Evolutionary conservation across 2,113 vertebrate species (phyloP).

Genomic region (Zosterops pallidus): DNA sequence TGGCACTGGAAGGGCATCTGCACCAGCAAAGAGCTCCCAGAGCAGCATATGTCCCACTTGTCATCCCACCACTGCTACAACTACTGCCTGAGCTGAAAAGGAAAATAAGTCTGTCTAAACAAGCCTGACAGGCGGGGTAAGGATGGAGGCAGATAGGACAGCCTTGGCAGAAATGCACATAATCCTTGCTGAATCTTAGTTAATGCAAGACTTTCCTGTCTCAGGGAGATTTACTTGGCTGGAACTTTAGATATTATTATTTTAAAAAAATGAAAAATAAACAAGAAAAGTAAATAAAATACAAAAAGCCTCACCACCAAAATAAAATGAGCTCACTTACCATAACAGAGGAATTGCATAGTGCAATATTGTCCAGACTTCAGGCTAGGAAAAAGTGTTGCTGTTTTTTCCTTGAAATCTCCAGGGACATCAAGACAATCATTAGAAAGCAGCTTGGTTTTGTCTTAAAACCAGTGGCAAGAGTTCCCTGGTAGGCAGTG

Average conservation of each 20-base stretch:
- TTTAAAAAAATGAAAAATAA: background rate
- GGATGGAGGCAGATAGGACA: background rate
- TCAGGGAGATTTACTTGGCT: background rate
- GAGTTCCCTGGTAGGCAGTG: background rate
- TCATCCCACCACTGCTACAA: background rate
- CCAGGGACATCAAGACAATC: background rate
- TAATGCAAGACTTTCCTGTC: background rate
- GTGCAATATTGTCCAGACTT: conserved; percentile 46
- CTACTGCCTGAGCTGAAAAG: background rate
- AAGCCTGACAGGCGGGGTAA: accelerated
- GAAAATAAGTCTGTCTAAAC: background rate
- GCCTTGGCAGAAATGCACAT: background rate
- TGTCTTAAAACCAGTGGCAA: background rate
- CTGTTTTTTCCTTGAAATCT: background rate
- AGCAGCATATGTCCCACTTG: background rate
- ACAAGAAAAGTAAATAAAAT: background rate
- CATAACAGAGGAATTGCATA: background rate
- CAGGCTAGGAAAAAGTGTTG: conserved; percentile 51
- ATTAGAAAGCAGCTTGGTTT: background rate
- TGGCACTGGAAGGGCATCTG: background rate
- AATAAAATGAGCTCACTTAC: conserved; percentile 38
- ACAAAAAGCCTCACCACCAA: background rate
- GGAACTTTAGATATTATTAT: background rate
- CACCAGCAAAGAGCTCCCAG: background rate
- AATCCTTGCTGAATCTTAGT: background rate